Evolutionary conservation across 92 coral and sea anemone genomes (phyloP).

Genomic region (Epizoanthus ramosus): DNA sequence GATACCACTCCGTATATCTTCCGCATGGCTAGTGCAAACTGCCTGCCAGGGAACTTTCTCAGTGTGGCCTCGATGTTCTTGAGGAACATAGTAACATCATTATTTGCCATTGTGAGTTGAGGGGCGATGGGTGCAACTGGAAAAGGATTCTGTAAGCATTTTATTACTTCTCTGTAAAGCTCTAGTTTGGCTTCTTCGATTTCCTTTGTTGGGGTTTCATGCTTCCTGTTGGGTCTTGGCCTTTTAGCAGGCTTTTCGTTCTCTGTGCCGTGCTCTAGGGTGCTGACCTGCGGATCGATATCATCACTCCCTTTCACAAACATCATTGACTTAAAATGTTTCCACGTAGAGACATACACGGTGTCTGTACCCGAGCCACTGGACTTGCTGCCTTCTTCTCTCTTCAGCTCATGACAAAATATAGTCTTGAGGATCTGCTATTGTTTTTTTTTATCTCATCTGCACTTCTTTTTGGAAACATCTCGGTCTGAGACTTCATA

Average conservation of each 20-base stretch:
- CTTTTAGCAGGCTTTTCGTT: conserved; percentile 7
- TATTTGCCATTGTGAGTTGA: conserved; percentile 23
- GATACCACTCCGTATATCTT: conserved; percentile 21
- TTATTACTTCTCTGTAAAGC: neutral
- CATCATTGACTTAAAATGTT: neutral
- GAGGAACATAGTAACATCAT: conserved; percentile 32
- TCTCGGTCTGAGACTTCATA: conserved; percentile 31
- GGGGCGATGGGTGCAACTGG: conserved; percentile 22
- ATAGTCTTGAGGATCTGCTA: neutral
- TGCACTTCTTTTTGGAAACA: neutral
- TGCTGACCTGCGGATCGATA: conserved; percentile 3
- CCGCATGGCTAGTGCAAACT: neutral
- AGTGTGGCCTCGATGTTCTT: conserved; percentile 30
- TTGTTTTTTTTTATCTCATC: conserved; percentile 4
- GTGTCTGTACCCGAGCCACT: neutral
- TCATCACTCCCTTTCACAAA: conserved; percentile 25
- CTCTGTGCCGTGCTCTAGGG: neutral
- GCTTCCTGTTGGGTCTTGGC: conserved; percentile 5
- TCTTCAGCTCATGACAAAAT: neutral
- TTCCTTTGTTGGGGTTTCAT: conserved; percentile 8
- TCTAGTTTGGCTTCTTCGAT: conserved; percentile 6
- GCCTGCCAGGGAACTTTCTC: conserved; percentile 17
- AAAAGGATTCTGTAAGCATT: neutral
- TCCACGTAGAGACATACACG: neutral
- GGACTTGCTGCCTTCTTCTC: conserved; percentile 1